A percentile compares a stretch with the other conserved stretches of the same genome.
These are phyloP conservation scores for Cordilura impudica DNA, from an alignment of 2,888 invertebrate species.

Conservation along the genomic window DNA sequence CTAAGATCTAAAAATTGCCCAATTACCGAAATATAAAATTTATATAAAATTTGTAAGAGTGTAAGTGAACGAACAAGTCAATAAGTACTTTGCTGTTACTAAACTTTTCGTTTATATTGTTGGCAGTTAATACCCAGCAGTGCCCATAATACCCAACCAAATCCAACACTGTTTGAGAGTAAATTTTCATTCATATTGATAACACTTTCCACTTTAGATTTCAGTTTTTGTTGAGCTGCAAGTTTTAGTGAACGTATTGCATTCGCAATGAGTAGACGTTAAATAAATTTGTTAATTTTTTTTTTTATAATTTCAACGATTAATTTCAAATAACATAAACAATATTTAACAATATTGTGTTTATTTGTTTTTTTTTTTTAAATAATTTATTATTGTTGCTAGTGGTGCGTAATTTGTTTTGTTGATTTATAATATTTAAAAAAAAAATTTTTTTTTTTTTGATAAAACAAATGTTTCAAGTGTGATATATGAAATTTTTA, in stretches of 20 bases:
- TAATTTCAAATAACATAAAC: slow-evolving; percentile 26
- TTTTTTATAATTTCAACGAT: slow-evolving; percentile 9
- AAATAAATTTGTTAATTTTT: not conserved
- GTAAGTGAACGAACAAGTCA: too few relatives aligned
- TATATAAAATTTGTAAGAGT: too few relatives aligned
- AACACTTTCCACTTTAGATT: slow-evolving; percentile 54
- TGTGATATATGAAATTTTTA: slow-evolving; percentile 48
- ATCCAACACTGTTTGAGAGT: not conserved
- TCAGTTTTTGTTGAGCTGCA: slow-evolving; percentile 44
- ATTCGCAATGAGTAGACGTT: slow-evolving; percentile 47
- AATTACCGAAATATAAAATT: too few relatives aligned
- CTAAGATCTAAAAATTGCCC: too few relatives aligned
- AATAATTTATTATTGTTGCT: not conserved
- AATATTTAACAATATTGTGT: not conserved
- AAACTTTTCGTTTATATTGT: too few relatives aligned
- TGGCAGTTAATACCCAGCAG: too few relatives aligned
- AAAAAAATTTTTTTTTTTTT: slow-evolving; percentile 40
- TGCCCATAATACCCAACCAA: not conserved
- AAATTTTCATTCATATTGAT: slow-evolving; percentile 52
- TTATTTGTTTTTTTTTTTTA: not conserved
- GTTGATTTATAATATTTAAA: too few relatives aligned
- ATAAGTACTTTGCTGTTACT: too few relatives aligned
- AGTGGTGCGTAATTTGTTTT: slow-evolving; percentile 12
- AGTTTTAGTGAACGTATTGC: slow-evolving; percentile 48
- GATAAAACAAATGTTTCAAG: slow-evolving; percentile 48